These are phyloP conservation scores for Shargacucullia verbasci DNA, from an alignment of 2,888 invertebrate genomes.

Conservation along the genomic window DNA sequence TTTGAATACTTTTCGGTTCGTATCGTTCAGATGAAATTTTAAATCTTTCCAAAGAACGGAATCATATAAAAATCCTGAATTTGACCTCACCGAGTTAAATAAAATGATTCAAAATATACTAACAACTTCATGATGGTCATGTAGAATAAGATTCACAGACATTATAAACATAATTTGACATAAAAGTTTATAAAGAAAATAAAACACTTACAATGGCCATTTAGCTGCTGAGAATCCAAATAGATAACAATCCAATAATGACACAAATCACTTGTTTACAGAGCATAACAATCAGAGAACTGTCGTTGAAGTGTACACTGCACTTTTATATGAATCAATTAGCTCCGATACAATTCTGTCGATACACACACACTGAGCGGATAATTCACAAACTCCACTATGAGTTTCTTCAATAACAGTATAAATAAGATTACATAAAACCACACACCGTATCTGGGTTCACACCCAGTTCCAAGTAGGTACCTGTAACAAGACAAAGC, in stretches of 20 bases:
- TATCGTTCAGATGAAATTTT: too few relatives aligned
- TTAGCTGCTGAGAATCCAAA: conserved; percentile 76
- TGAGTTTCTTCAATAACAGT: conserved; percentile 74
- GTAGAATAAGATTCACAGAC: neutral
- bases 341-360: conserved; percentile 70
- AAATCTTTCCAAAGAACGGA: neutral
- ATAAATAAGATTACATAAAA: conserved; percentile 86
- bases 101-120: conserved; percentile 3
- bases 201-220: conserved; percentile 80
- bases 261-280: conserved; percentile 80
- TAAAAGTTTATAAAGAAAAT: conserved; percentile 39
- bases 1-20: neutral
- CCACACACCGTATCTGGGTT: conserved; percentile 86
- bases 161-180: conserved; percentile 15
- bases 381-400: conserved; percentile 70
- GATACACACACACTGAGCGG: conserved; percentile 65
- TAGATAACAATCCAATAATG: conserved; percentile 79
- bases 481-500: conserved; percentile 89
- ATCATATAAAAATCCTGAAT: conserved; percentile 1
- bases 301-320: conserved; percentile 71
- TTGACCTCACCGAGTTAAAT: conserved; percentile 1
- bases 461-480: conserved; percentile 87
- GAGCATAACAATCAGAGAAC: conserved; percentile 72
- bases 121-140: conserved; percentile 1
- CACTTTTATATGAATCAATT: conserved; percentile 71